A percentile compares a stretch with the other conserved stretches of the same genome.
Conservation (phyloP, 2,113 vertebrate species). For the Stegostoma tigrinum region DNA sequence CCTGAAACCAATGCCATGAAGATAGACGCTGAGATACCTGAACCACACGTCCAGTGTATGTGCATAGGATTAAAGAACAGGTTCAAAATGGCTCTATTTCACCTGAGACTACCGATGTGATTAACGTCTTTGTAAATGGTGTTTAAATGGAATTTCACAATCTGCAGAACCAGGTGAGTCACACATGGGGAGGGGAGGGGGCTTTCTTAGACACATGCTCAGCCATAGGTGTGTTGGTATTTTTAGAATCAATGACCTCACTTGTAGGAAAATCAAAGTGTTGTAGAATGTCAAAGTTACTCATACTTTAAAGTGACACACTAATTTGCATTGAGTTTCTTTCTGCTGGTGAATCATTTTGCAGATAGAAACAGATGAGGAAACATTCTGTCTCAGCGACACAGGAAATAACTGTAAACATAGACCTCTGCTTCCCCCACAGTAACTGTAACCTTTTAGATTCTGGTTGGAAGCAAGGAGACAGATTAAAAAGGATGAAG, state of each 20-base stretch:
- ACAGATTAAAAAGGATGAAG: neutral
- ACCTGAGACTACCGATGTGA: neutral
- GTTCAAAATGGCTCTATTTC: neutral
- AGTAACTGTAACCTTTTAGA: neutral
- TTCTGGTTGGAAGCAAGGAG: constrained; percentile 38
- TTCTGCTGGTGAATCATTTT: constrained; percentile 28
- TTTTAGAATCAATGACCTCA: constrained; percentile 33
- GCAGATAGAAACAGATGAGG: neutral
- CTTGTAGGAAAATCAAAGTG: constrained; percentile 32
- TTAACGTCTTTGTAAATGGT: neutral
- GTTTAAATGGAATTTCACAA: constrained; percentile 26
- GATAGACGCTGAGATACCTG: neutral
- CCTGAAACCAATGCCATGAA: neutral
- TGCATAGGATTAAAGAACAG: neutral
- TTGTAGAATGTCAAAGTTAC: constrained; percentile 10
- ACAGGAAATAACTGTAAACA: constrained; percentile 30
- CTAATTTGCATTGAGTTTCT: neutral
- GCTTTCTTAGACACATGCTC: neutral
- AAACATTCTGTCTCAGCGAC: constrained; percentile 34
- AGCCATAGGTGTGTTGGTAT: neutral
- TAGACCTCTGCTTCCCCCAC: constrained; percentile 16
- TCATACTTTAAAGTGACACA: neutral
- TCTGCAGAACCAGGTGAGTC: constrained; percentile 3
- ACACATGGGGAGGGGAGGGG: constrained; percentile 4
- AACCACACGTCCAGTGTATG: neutral